Evolutionary conservation across 2,888 invertebrate species (phyloP), one percentile per base, ranked within the genome.

Genomic region (Ennomos fuscantarius): DNA sequence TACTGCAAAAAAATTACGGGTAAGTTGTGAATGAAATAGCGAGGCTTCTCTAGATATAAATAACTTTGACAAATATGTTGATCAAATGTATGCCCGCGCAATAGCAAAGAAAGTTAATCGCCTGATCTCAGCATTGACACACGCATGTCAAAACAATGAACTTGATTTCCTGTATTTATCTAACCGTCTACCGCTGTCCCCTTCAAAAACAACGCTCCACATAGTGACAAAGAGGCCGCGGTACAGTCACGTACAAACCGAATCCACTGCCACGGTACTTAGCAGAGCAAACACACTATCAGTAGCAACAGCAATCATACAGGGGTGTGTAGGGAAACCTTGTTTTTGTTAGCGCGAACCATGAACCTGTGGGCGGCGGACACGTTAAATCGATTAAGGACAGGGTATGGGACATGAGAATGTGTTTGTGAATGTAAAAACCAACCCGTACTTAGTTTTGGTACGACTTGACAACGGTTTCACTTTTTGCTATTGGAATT

Each of bases 311-410:
- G 76, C 72, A 76, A 81, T 81, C 82, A 81, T 78, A 80, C 79
- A 72, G 70, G 77, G 78, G 79, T 73, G 70, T 73, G 73, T 70
- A 68, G 70, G 68, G 45, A 53, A 67, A 54, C 64, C 56, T 60
- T 83, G 81, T 85, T 86, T 82, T 86, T 82, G 81, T 84, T 79
- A 72, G 76, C 79, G 62, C 71, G 60, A 63, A 72, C 74, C 77
- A 73, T 76, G 69, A 70, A 71, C 72, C 74, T 70, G 71, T 67
- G 72, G 65, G 72, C 70, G 67, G 67, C 60, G 74, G 72, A 86
- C 86, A 86, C 76, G 86, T 81, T 83, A 82, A 85, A 83, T 84
- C 87, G 87, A 88, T 88, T 87, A 88, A 78, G 74, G 72, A 75
- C 70, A 78, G 78, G 76, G 75, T 76, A 71, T 69, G 65, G 68